Percentiles rank a stretch among this genome's conserved stretches.
phyloP scores from a whole-genome alignment of 1,140 invertebrate species.

The Ooceraea biroi region DNA sequence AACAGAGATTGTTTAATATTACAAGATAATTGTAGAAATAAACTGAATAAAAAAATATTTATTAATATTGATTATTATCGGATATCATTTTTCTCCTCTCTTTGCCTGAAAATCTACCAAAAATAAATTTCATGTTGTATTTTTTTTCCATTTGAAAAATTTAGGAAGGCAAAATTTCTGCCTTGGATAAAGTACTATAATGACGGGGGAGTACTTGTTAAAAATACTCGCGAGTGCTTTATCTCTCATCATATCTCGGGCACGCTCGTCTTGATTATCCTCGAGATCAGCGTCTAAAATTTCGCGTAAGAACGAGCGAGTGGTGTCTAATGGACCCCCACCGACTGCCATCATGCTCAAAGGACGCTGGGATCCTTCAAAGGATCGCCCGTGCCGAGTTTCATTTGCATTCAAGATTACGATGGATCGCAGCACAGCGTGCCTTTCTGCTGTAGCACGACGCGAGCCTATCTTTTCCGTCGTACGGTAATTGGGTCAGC shows the following conservation, averaged over 20 bases:
- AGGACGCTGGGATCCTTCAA: conserved; percentile 74
- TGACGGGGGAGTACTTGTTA: background rate
- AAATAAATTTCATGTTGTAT: background rate
- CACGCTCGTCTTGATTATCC: conserved; percentile 66
- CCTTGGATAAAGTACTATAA: background rate
- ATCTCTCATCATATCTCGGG: background rate
- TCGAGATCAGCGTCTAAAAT: conserved; percentile 65
- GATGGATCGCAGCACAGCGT: conserved; percentile 36
- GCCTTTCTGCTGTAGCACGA: conserved; percentile 37
- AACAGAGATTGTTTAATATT: background rate
- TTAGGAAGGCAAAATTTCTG: background rate
- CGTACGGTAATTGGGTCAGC: conserved; percentile 68
- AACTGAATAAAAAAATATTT: background rate
- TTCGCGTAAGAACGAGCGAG: conserved; percentile 56
- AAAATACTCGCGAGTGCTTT: conserved; percentile 12
- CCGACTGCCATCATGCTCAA: conserved; percentile 71
- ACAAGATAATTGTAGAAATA: background rate
- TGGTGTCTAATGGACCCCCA: conserved; percentile 69
- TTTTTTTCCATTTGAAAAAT: background rate
- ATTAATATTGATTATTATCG: background rate
- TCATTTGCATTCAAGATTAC: conserved; percentile 79
- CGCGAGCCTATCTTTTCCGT: conserved; percentile 30
- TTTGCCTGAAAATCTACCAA: background rate
- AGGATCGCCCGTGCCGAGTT: conserved; percentile 67
- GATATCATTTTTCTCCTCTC: background rate